phyloP scores from a whole-genome alignment of 2,888 invertebrate species.

The Ditylenchus weischeri region DNA sequence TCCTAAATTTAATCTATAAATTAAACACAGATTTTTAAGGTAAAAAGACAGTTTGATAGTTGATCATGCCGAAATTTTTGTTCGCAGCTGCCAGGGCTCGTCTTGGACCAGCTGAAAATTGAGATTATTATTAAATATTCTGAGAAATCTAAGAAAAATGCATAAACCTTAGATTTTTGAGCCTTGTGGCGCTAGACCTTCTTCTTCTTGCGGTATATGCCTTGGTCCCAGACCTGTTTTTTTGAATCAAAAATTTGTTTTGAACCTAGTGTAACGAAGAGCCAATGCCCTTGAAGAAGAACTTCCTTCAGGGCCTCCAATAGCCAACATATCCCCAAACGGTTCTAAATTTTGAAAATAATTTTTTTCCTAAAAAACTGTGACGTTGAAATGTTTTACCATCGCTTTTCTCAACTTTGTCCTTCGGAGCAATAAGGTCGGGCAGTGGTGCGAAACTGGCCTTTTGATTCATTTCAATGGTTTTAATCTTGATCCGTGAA shows the following conservation, averaged over 20 bases:
- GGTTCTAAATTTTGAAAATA: conserved; percentile 9
- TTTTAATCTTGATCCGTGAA: conserved; percentile 37
- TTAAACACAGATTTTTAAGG: no score
- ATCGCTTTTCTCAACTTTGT: conserved; percentile 19
- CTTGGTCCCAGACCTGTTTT: conserved; percentile 20
- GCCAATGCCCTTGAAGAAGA: conserved; percentile 47
- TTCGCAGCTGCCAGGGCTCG: conserved; percentile 47
- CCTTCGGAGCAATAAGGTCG: conserved; percentile 27
- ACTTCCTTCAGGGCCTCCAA: conserved; percentile 41
- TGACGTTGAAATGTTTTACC: conserved; percentile 4
- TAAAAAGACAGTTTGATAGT: no score
- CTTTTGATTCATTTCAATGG: conserved; percentile 24
- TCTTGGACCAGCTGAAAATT: conserved; percentile 43
- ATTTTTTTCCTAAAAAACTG: no score
- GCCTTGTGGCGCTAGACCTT: conserved; percentile 30
- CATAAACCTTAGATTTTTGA: conserved; percentile 33
- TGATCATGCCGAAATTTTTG: no score
- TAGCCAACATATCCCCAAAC: conserved; percentile 35
- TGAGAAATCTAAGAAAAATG: no score
- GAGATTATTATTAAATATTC: no score
- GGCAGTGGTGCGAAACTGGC: conserved; percentile 41
- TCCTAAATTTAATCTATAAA: neutral
- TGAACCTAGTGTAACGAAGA: conserved; percentile 40
- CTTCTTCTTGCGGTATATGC: conserved; percentile 20
- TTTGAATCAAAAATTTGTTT: no score